phyloP scores from a whole-genome alignment of 2,888 invertebrate species.

The Graphium colonna region DNA sequence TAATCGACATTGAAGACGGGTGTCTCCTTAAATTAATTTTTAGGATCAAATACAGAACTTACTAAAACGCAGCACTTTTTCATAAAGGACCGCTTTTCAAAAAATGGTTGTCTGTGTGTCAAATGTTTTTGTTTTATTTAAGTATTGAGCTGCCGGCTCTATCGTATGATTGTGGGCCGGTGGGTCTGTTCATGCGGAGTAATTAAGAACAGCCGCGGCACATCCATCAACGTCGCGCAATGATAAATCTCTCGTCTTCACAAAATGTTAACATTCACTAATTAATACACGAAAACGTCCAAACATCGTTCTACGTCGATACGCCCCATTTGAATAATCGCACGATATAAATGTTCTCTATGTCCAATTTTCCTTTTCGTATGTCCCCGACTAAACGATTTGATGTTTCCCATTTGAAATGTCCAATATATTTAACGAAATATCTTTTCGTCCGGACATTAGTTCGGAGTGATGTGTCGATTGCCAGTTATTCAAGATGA shows the following conservation, averaged over 20 bases:
- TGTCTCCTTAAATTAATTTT: no score
- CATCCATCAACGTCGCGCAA: conserved; percentile 40
- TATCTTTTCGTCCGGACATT: conserved; percentile 10
- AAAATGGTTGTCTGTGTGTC: no score
- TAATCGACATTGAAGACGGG: no score
- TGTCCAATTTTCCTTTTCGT: conserved; percentile 3
- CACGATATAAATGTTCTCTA: conserved; percentile 11
- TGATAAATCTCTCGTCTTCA: conserved; percentile 38
- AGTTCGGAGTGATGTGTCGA: background rate
- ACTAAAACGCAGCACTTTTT: no score
- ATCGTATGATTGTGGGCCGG: conserved; percentile 16
- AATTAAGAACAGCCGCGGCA: conserved; percentile 30
- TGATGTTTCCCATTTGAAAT: conserved; percentile 3
- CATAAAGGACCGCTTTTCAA: no score
- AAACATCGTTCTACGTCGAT: conserved; percentile 13
- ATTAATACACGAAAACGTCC: conserved; percentile 30
- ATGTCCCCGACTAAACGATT: background rate
- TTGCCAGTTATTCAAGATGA: background rate
- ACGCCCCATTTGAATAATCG: conserved; percentile 16
- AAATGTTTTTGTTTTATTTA: background rate
- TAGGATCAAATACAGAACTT: no score
- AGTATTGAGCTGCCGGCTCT: conserved; percentile 9
- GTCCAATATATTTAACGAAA: conserved; percentile 6
- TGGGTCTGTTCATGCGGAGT: conserved; percentile 28
- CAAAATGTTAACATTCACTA: conserved; percentile 29